A percentile compares a stretch with the other conserved stretches of the same genome.
These are phyloP conservation scores for Eugnorisma glareosa DNA, from an alignment of 2,888 invertebrate genomes.

Conservation along the genomic window DNA sequence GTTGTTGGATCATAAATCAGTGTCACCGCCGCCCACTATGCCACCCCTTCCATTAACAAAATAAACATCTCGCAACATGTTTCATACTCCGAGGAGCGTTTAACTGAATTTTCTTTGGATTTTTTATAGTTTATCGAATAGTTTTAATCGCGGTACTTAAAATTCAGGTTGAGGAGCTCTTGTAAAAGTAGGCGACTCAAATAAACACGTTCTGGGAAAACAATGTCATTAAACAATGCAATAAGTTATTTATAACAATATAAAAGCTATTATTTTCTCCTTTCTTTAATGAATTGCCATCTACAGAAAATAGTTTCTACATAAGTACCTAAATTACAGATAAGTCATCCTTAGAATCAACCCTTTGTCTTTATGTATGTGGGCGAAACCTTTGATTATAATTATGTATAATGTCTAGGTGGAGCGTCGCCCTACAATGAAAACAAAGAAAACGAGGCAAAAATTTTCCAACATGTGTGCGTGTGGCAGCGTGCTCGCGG, in stretches of 20 bases:
- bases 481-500: too few relatives aligned
- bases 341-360: neutral
- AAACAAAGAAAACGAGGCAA: too few relatives aligned
- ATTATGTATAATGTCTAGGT: too few relatives aligned
- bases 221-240: neutral
- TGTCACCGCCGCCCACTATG: slow-evolving; percentile 36
- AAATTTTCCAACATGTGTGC: too few relatives aligned
- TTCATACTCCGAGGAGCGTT: neutral
- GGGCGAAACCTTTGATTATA: neutral
- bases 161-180: neutral
- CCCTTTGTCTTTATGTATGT: neutral
- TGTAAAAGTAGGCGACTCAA: neutral
- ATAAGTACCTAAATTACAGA: neutral
- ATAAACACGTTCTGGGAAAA: neutral
- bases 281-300: neutral
- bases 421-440: too few relatives aligned
- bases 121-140: neutral
- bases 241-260: neutral
- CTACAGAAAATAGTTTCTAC: neutral
- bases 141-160: neutral
- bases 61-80: slow-evolving; percentile 30
- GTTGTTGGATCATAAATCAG: slow-evolving; percentile 50
- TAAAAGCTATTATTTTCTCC: neutral
- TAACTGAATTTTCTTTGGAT: slow-evolving; percentile 4
- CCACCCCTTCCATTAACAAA: slow-evolving; percentile 47